phyloP scores from a whole-genome alignment of 1,140 invertebrate species.

The Magallana ariakensis region DNA sequence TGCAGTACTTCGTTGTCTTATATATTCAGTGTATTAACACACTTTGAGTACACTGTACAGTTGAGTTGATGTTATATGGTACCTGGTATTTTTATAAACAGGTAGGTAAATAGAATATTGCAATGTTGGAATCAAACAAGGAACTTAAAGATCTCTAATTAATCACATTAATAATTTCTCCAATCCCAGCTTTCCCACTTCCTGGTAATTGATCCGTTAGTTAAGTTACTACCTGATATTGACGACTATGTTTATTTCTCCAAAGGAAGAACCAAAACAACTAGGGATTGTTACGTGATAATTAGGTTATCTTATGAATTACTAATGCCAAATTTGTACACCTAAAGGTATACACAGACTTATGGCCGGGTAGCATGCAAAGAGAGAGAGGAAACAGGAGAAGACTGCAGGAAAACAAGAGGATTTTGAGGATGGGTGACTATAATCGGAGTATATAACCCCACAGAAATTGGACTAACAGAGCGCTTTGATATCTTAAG shows the following conservation, averaged over 20 bases:
- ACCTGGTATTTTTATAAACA: too few relatives aligned
- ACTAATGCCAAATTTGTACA: neutral
- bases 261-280: neutral
- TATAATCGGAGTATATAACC: too few relatives aligned
- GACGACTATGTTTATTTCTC: slow-evolving; percentile 3
- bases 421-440: too few relatives aligned
- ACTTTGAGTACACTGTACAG: too few relatives aligned
- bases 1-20: neutral
- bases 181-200: too few relatives aligned
- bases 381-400: neutral
- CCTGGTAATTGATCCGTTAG: neutral
- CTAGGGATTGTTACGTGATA: slow-evolving; percentile 5
- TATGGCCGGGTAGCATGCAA: neutral
- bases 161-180: too few relatives aligned
- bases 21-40: neutral
- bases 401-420: neutral
- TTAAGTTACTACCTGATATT: neutral
- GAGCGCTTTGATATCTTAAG: too few relatives aligned
- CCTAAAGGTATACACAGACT: neutral
- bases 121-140: too few relatives aligned
- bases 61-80: too few relatives aligned
- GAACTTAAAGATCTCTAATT: too few relatives aligned
- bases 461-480: too few relatives aligned
- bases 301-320: slow-evolving; percentile 10
- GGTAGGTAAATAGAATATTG: too few relatives aligned